Evolutionary conservation across 1,140 invertebrate species (phyloP), one percentile per base, ranked within the genome.

Genomic region (Metopolophium dirhodum): DNA sequence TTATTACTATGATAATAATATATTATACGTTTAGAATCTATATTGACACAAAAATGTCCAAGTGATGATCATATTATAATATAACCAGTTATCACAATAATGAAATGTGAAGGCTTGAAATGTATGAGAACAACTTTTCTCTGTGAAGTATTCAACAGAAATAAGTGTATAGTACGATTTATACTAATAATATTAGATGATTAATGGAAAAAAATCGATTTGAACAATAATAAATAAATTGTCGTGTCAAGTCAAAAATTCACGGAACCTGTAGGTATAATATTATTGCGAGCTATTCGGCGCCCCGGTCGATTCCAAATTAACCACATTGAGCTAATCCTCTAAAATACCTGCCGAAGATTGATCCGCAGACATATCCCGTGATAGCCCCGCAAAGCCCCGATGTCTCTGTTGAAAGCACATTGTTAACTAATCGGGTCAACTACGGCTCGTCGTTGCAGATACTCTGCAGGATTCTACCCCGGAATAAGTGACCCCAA

Each of bases 401-500:
- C 57, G n/a, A 20, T n/a, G 11, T 77, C 61, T n/a, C 61, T n/a
- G 30, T 77, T 77, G 30, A 77, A 77, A 77, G 61, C 61, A 77
- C 61, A 77, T 77, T 77, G 61, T 77, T 77, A n/a, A 77, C 61
- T 77, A 77, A 77, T 77, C 61, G 61, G 61, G 61, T 77, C 61
- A 77, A 77, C 61, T 77, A n/a, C 61, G 14, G 61, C 30, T 68
- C 61, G 6, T 68, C 61, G 30, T 68, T n/a, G 14, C n/a, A n/a
- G 61, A 77, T n/a, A 35, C 61, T 4, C 6, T n/a, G 6, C 41
- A 41, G 30, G 1, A 18, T n/a, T n/a, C 4, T 20, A 77, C 30
- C 61, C 61, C 1, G n/a, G 14, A 18, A 77, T 77, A n/a, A 77
- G 61, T 77, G 41, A 77, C 30, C 61, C 14, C 61, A n/a, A 77